Conservation (phyloP, 2,888 invertebrate genomes). For the Rotaria sp. region DNA sequence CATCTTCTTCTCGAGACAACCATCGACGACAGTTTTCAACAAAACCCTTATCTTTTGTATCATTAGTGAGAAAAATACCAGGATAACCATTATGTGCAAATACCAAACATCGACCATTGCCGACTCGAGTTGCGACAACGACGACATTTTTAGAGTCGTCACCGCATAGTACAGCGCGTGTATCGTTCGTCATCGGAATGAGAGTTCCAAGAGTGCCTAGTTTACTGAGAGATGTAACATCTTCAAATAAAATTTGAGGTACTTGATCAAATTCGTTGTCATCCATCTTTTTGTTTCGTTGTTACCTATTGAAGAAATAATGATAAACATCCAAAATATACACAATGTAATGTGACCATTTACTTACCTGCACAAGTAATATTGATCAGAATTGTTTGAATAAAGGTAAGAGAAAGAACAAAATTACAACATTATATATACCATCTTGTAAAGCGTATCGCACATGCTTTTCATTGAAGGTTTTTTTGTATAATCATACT, state of each 20-base stretch:
- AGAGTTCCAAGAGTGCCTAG: conserved; percentile 15
- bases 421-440: too few species aligned
- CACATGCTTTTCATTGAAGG: too few species aligned
- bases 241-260: conserved; percentile 5
- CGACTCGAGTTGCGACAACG: neutral
- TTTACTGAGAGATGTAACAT: conserved; percentile 5
- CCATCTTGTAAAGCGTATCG: too few species aligned
- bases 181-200: conserved; percentile 11
- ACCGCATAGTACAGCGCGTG: conserved; percentile 31
- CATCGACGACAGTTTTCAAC: conserved; percentile 26
- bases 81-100: conserved; percentile 31
- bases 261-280: conserved; percentile 16
- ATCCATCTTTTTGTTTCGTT: too few species aligned
- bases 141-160: conserved; percentile 2
- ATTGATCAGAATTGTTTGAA: too few species aligned
- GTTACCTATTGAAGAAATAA: too few species aligned
- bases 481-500: too few species aligned
- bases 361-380: too few species aligned
- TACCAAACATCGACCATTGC: conserved; percentile 9
- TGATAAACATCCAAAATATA: too few species aligned
- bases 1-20: neutral
- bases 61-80: neutral
- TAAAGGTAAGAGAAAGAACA: too few species aligned
- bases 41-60: neutral
- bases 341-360: too few species aligned